phyloP scores from a whole-genome alignment of 2,113 vertebrate species.

The Rhipidura dahli region DNA sequence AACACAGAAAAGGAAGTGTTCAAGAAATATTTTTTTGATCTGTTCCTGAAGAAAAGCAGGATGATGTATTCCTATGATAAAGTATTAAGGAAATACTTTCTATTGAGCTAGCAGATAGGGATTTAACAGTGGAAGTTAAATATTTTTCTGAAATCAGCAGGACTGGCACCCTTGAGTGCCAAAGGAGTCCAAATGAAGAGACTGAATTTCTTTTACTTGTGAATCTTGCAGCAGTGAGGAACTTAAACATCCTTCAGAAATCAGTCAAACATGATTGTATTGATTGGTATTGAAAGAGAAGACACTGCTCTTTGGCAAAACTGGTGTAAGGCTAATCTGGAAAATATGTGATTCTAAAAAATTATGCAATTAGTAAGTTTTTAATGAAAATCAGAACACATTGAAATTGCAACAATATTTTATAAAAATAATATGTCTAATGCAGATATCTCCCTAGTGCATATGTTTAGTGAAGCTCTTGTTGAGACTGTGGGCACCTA shows the following conservation, averaged over 20 bases:
- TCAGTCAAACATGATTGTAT: not conserved
- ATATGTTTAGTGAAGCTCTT: not conserved
- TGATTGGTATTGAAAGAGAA: not conserved
- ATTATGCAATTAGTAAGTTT: not conserved
- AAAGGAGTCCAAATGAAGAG: not conserved
- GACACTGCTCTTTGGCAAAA: not conserved
- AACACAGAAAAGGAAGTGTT: not conserved
- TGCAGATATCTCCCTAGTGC: not conserved
- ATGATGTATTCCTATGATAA: constrained; percentile 19
- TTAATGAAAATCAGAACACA: not conserved
- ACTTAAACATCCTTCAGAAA: not conserved
- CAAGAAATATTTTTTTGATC: not conserved
- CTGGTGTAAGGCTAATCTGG: not conserved
- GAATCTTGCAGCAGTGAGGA: not conserved
- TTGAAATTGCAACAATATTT: not conserved
- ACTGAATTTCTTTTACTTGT: not conserved
- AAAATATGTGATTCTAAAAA: not conserved
- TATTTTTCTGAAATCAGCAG: constrained; percentile 9
- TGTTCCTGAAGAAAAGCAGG: not conserved
- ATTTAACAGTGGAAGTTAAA: not conserved
- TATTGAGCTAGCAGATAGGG: not conserved
- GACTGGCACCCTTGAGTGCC: not conserved
- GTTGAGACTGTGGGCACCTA: not conserved
- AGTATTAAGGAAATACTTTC: constrained; percentile 32
- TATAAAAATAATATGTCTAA: not conserved